Base-by-base conservation (phyloP, 1,140 invertebrate genomes). In the Leptonema lineaticorne region DNA sequence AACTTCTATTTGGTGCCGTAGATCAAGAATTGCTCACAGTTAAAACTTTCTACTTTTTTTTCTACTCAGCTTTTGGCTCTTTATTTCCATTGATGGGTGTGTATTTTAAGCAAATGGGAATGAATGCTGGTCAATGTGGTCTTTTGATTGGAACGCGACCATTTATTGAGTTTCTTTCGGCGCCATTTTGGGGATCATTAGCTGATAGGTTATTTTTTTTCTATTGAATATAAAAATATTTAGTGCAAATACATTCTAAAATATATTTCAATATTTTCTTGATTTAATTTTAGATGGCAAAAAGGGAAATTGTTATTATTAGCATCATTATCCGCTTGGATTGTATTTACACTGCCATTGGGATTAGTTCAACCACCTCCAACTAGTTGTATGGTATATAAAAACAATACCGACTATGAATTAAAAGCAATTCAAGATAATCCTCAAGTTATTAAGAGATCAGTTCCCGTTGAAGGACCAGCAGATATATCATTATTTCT, bases 31-130 rank as follows among this genome's bases (percentile, higher is more conserved):
- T 98, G 48, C 85, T 97, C 60, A 91, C 94, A 3, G 94, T 96
- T 58, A 97, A 97, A 79, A 91, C 92, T 0, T 99, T 99, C 79
- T 99, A 99, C 79, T 98, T 99, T 80, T 99, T 98, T 85, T 99
- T 99, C 82, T 99, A 98, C 78, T 96, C 97, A 1, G 97, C 97
- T 0, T 99, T 99, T 75, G 97, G 97, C 5, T 98, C 95, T 0
- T 85, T 99, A 0, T 99, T 99, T 77, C 97, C 97, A 0, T 81
- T 99, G 26, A 94, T 99, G 90, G 97, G 95, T 20, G 94, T 99
- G 20, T 99, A 98, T 81, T 99, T 99, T 84, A 99, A 94, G 79
- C 95, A 98, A 82, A 91, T 98, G 88, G 97, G 95, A 6, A 97
- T 99, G 94, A 97, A 97, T 80, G 91, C 96, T 0, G 90, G 90